These are phyloP conservation scores for Sycophila sp. DNA, from an alignment of 1,140 invertebrate genomes.

Conservation along the genomic window DNA sequence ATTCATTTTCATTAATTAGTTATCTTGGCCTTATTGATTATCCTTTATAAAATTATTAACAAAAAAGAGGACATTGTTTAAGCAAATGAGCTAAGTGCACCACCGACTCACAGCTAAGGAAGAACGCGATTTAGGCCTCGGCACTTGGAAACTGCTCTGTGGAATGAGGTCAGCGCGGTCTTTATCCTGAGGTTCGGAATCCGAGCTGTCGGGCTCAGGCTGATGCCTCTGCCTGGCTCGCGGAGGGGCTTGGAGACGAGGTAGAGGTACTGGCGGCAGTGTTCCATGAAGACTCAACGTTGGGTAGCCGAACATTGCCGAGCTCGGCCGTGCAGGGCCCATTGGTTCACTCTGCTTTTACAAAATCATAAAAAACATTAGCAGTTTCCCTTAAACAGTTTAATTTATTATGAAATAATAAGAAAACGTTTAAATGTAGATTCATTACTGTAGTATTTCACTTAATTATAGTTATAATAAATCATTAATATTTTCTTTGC, in stretches of 20 bases:
- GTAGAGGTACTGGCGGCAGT: conserved; percentile 78
- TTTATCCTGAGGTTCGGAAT: conserved; percentile 72
- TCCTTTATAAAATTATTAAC: too few species aligned
- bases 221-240: conserved; percentile 51
- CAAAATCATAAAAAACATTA: too few species aligned
- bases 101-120: conserved; percentile 72
- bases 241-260: conserved; percentile 67
- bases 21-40: too few species aligned
- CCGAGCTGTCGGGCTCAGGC: conserved; percentile 66
- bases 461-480: too few species aligned
- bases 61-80: neutral
- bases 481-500: too few species aligned
- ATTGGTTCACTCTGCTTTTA: conserved; percentile 72
- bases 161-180: conserved; percentile 78
- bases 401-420: too few species aligned
- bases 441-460: too few species aligned
- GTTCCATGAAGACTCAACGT: conserved; percentile 72
- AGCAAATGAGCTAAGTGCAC: neutral
- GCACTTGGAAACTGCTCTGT: conserved; percentile 70
- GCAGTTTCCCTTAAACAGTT: too few species aligned
- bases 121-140: conserved; percentile 81
- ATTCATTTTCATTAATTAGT: too few species aligned
- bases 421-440: too few species aligned
- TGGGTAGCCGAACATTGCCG: conserved; percentile 83
- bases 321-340: conserved; percentile 79